Evolutionary conservation across 2,113 vertebrate genomes (phyloP), one percentile per base, ranked within the genome.

Genomic region (Syngnathus typhle): DNA sequence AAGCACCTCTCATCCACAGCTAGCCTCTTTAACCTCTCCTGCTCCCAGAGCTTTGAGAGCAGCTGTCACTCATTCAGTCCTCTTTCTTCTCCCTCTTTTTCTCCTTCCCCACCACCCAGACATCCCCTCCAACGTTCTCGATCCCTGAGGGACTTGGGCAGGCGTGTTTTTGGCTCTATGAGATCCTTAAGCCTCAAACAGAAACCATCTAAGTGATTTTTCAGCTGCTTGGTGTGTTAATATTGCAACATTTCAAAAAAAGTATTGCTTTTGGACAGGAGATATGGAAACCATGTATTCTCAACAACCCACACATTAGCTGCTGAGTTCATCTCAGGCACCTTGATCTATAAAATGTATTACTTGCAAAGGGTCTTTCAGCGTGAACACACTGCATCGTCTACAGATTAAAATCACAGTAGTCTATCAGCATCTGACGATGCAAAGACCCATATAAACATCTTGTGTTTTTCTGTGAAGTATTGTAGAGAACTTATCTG

Each of bases 131-230:
- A 88, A 41, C 90, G 92, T 43, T 91, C 92, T 44, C 82, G 85
- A 21, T 93, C 92, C 0, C 86, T 93, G 69, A 90, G 90, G 64
- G 92, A 93, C 78, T 85, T 93, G 68, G 91, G 91, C 49, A 89
- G 88, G 71, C 89, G 83, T 66, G 80, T 93, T 47, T 92, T 92
- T 65, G 88, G 91, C 65, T 92, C 91, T 12, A 86, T 93, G 87
- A 87, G 90, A 75, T 92, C 91, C 0, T 85, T 91, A 5, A 90
- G 89, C 74, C 90, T 92, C 65, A 91, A 90, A 77, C 85, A 84
- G 44, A 89, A 90, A 69, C 81, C 89, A 37, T 81, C 88, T 13
- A 89, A 93, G 80, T 92, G 84, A 92, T 61, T 62, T 64, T 81
- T 74, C 47, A 71, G 69, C 71, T 54, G 63, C 44, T 61, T 70